A percentile compares a stretch with the other conserved stretches of the same genome.
These are phyloP conservation scores for Hemitrygon akajei DNA, from an alignment of 2,797 vertebrate genomes.

Conservation along the genomic window DNA sequence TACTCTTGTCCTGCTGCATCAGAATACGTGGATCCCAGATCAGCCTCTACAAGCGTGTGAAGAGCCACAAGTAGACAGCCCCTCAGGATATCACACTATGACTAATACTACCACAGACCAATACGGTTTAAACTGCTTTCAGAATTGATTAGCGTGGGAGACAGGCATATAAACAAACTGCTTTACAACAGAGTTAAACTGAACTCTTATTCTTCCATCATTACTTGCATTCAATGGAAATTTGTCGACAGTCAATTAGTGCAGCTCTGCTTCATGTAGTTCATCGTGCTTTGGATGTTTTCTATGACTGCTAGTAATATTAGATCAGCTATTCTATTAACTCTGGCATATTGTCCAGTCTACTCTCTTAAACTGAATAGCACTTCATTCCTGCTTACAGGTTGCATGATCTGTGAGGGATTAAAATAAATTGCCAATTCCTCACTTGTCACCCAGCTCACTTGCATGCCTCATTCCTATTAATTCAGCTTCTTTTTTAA, in stretches of 20 bases:
- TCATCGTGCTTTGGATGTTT: background rate
- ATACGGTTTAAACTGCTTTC: background rate
- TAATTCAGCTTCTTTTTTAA: constrained; percentile 57
- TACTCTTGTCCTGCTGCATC: too few species aligned
- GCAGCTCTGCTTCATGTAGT: background rate
- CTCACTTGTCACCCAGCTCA: constrained; percentile 62
- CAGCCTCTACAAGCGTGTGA: too few species aligned
- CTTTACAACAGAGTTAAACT: background rate
- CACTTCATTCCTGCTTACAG: constrained; percentile 51
- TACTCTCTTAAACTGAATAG: constrained; percentile 48
- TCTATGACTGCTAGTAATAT: constrained; percentile 35
- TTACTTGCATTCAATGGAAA: constrained; percentile 15
- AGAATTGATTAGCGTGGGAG: background rate
- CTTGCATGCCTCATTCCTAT: constrained; percentile 65
- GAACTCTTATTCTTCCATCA: constrained; percentile 8
- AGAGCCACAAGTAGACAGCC: too few species aligned
- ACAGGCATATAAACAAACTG: background rate
- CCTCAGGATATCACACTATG: too few species aligned
- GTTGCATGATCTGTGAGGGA: constrained; percentile 58
- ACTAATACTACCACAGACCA: background rate
- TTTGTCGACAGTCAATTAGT: constrained; percentile 2
- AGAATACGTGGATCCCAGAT: too few species aligned
- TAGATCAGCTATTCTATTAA: constrained; percentile 46
- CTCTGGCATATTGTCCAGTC: constrained; percentile 52
- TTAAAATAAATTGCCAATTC: constrained; percentile 69